Base-by-base conservation (phyloP, 2,797 vertebrate genomes). In the Lutjanus campechanus region DNA sequence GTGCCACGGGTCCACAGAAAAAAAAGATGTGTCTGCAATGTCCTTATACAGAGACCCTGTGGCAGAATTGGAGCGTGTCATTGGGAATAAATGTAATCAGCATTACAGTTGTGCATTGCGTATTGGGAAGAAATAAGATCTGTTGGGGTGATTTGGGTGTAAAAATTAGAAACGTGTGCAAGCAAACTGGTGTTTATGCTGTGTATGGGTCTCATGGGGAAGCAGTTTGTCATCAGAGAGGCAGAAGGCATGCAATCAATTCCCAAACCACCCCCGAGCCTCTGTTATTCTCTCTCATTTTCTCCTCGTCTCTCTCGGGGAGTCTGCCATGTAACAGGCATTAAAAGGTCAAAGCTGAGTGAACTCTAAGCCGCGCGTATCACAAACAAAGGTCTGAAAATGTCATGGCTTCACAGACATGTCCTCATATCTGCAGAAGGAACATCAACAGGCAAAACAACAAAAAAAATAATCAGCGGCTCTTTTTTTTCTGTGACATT, bases 271-370 rank as follows among this genome's bases (percentile, higher is more conserved):
- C 40, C 65, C n/a, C 75, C 13, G 22, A 67, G 76, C 65, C 51
- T 58, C 61, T 67, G 54, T 77, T 85, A 46, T 69, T 82, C 69
- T 54, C 44, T 83, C n/a, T 75, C 13, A 7, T 83, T 83, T 82
- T 80, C 81, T 71, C 13, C 70, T 74, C 1, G 9, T 81, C 81
- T 83, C 83, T 92, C 73, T 82, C 7, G 3, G 72, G 72, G 79
- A 83, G 54, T 77, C 76, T 54, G 77, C 69, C n/a, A 29, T 87
- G 69, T 81, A 81, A 81, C 74, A 36, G 69, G 70, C 80, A 81
- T 87, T 85, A 85, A 93, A 94, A 93, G 91, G 90, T 92, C 91
- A 88, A 29, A 76, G 85, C 84, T 73, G 77, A 84, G 86, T 85
- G 84, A 93, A 89, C 86, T 88, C 83, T 66, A 64, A 86, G 81